Conservation (phyloP, 2,113 vertebrate genomes). For the Leptosomus discolor region DNA sequence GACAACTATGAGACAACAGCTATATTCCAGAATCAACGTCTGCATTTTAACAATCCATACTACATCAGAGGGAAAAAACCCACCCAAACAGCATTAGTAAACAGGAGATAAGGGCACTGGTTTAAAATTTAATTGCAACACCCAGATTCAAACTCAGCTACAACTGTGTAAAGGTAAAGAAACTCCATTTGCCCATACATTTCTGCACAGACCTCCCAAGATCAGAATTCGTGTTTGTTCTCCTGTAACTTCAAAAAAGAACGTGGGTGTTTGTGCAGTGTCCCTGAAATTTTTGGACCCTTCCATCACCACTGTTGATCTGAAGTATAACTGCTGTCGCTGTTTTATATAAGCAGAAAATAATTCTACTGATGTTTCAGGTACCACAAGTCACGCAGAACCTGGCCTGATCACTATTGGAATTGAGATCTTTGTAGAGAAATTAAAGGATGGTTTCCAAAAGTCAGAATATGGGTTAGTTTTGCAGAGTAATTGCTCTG, state of each 20-base stretch:
- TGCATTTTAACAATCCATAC: background rate
- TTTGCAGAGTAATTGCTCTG: background rate
- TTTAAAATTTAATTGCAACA: background rate
- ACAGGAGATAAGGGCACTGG: background rate
- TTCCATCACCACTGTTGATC: background rate
- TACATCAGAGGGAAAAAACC: background rate
- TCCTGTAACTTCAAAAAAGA: background rate
- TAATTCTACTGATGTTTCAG: background rate
- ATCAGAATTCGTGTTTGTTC: background rate
- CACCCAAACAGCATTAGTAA: background rate
- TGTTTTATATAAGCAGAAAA: background rate
- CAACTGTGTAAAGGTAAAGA: background rate
- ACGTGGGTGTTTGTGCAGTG: accelerated
- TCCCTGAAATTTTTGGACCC: background rate
- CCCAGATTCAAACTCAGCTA: background rate
- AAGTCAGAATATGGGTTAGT: background rate
- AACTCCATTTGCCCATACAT: background rate
- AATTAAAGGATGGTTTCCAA: background rate
- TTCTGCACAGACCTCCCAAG: background rate
- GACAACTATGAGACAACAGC: background rate
- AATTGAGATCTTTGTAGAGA: background rate
- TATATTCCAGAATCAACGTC: background rate
- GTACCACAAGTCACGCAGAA: background rate
- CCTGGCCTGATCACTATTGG: background rate
- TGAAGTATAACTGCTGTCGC: background rate